phyloP scores from a whole-genome alignment of 2,797 vertebrate genomes.

The Odontamblyopus lacepedii region DNA sequence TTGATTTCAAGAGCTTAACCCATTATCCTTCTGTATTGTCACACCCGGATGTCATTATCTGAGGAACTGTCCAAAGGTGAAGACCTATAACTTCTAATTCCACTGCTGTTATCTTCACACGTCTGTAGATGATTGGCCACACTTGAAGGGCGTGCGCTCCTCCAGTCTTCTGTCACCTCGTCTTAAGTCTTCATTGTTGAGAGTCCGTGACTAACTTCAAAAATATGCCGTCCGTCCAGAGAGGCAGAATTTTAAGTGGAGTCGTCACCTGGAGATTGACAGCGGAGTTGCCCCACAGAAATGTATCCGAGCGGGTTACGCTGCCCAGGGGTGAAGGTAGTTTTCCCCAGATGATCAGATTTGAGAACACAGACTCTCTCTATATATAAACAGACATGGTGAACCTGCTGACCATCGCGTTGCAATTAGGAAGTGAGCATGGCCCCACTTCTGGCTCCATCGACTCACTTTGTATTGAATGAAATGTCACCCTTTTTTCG shows the following conservation, averaged over 20 bases:
- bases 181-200: conserved; percentile 8
- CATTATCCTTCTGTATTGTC: background rate
- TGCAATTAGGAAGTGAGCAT: too few species aligned
- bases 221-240: conserved; percentile 32
- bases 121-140: conserved; percentile 7
- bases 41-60: background rate
- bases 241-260: background rate
- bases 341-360: background rate
- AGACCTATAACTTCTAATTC: background rate
- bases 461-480: too few species aligned
- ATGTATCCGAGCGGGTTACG: background rate
- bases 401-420: too few species aligned
- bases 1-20: too few species aligned
- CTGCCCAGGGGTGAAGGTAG: background rate
- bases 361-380: background rate
- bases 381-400: too few species aligned
- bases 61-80: background rate
- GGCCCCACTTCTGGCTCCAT: too few species aligned
- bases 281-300: background rate
- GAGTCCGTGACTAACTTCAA: conserved; percentile 27
- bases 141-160: background rate
- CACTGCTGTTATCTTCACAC: background rate
- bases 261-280: background rate
- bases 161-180: conserved; percentile 4
- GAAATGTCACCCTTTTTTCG: too few species aligned